Base-by-base conservation (phyloP, 2,113 vertebrate genomes). In the Aphyosemion australe region DNA sequence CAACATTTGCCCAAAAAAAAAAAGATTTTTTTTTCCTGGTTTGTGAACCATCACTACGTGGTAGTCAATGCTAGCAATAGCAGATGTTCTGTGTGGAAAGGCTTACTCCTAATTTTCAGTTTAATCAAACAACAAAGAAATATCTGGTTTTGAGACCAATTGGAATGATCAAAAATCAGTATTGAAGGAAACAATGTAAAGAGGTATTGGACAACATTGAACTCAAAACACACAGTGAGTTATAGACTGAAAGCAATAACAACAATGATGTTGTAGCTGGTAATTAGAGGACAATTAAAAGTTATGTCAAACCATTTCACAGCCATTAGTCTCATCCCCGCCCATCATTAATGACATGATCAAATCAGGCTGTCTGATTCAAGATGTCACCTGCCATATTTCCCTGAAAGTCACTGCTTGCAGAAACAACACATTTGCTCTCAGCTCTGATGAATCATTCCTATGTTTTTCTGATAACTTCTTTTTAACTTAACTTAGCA, bases 281-380 rank as follows among this genome's bases (percentile, higher is more conserved):
- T 62, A 10, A 69, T 65, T 69, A 70, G 56, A 2, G 11, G 63
- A 71, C 57, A 62, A 46, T 82, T 74, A 72, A 32, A 46, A 15
- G 37, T 54, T 26, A n/a, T 65, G 64, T 71, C 59, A 65, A 19
- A 55, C 56, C 51, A 18, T 48, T 21, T 19, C 47, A 26, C 11
- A 37, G 62, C 3, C 53, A 45, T 71, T 52, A 69, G 39, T 37
- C 10, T 9, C 21, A 15, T 64, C 26, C n/a, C 52, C 74, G 26
- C 21, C 59, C 50, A 12, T 48, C 59, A 7, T 60, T 57, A 70
- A 79, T 61, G 54, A 79, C 12, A 20, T 8, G 15, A 53, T 83
- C 59, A 80, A 69, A 70, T 37, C 53, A n/a, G 39, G 13, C 13
- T 26, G 26, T 2, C 26, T 26, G 26, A 26, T 26, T 26, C 26